Evolutionary conservation across 2,888 invertebrate species (phyloP), one percentile per base, ranked within the genome.

Genomic region (Ophioninae sp.): DNA sequence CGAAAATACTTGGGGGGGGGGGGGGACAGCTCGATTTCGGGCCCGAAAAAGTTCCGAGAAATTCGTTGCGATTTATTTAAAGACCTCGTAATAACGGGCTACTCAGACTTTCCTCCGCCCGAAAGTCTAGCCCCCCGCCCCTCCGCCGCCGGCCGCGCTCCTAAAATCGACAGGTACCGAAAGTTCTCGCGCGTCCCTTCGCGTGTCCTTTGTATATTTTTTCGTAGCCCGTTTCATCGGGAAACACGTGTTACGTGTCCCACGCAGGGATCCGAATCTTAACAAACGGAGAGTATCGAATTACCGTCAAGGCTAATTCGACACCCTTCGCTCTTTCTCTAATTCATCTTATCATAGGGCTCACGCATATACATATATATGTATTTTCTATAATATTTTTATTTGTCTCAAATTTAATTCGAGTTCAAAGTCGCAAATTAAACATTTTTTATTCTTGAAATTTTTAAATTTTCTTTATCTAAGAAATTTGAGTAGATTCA

Each of bases 181-280:
- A 5, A 5, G 39, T 39, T 6, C 39, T 7, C 5, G 39, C 39
- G 39, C 39, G 7, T 39, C 6, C 8, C 6, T 7, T 39, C 39
- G 64, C 13, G 8, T 44, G 22, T 44, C 10, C 61, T 5, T 44
- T 59, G 20, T 9, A 6, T 30, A 63, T 56, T 30, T 39, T 72
- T 41, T 41, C 44, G 41, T 17, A 9, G 17, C 30, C 20, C 23
- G 23, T 71, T 71, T 64, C 22, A 71, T 64, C 82, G 83, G 81
- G 83, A 85, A 88, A 87, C 88, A 90, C 85, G 87, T 89, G 88
- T 89, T 88, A 85, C 86, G 79, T 86, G 85, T 88, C 87, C 87
- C 87, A 88, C 75, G 79, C 87, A 75, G 86, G 86, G 86, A 88
- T 88, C 85, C 85, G 85, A 85, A 87, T 85, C 83, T 86, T 79